phyloP scores from a whole-genome alignment of 2,888 invertebrate species.

The Deilephila elpenor region DNA sequence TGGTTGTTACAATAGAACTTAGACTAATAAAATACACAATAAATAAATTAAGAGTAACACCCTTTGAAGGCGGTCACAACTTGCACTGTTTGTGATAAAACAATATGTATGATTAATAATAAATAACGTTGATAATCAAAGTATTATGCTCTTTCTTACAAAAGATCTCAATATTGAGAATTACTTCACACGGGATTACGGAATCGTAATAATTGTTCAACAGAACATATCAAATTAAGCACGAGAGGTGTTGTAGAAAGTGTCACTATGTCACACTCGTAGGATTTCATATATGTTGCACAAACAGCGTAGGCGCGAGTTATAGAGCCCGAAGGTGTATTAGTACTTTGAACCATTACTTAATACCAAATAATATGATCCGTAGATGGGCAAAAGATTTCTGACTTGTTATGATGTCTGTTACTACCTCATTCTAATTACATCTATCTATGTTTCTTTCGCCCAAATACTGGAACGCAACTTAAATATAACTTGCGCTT shows the following conservation, averaged over 20 bases:
- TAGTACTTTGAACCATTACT: conserved; percentile 45
- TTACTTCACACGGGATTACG: neutral
- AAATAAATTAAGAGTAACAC: too few relatives aligned
- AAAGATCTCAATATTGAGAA: neutral
- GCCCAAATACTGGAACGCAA: too few relatives aligned
- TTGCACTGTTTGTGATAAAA: too few relatives aligned
- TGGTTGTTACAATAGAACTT: too few relatives aligned
- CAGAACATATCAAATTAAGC: neutral
- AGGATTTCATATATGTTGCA: conserved; percentile 36
- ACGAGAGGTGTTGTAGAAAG: conserved; percentile 5
- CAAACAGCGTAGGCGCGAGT: conserved; percentile 46
- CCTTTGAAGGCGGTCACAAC: too few relatives aligned
- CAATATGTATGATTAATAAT: too few relatives aligned
- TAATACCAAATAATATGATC: conserved; percentile 40
- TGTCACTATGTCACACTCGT: conserved; percentile 15
- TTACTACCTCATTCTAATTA: neutral
- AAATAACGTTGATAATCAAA: too few relatives aligned
- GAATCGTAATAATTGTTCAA: neutral
- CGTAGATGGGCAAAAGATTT: conserved; percentile 34
- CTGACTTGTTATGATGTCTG: neutral
- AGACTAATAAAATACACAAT: too few relatives aligned
- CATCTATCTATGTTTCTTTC: neutral
- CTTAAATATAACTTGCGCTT: too few relatives aligned
- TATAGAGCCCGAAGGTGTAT: conserved; percentile 34
- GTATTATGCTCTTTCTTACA: neutral